Evolutionary conservation across 2,113 vertebrate genomes (phyloP).

Genomic region (Zosterops borbonicus): DNA sequence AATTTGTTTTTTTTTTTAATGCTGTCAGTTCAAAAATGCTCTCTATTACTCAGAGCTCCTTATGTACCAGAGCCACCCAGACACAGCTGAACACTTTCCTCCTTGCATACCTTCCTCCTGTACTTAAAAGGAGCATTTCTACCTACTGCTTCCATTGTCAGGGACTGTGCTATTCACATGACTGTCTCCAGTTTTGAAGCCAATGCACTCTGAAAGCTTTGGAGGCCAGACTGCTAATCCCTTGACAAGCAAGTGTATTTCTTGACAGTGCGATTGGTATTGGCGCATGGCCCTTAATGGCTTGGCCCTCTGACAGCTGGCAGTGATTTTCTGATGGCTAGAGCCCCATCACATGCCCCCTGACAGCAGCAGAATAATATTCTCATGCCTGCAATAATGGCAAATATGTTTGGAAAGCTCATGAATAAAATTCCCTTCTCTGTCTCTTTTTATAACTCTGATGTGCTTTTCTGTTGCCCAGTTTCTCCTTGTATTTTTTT

Average conservation of each 20-base stretch:
- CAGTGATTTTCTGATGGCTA: conserved; percentile 45
- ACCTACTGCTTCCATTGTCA: background rate
- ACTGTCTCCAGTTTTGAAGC: background rate
- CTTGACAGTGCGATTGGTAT: conserved; percentile 39
- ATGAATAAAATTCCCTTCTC: conserved; percentile 57
- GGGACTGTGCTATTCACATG: background rate
- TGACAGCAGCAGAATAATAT: conserved; percentile 60
- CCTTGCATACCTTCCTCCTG: background rate
- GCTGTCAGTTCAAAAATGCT: background rate
- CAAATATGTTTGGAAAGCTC: conserved; percentile 48
- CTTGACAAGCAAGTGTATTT: conserved; percentile 37
- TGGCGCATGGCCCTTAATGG: conserved; percentile 38
- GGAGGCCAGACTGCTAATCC: conserved; percentile 41
- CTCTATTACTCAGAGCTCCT: background rate
- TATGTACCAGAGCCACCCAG: background rate
- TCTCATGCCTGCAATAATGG: conserved; percentile 20
- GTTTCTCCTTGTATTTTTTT: background rate
- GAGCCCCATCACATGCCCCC: conserved; percentile 35
- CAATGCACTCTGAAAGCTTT: background rate
- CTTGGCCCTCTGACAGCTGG: conserved; percentile 63
- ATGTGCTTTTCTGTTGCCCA: conserved; percentile 3
- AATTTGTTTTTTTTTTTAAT: background rate
- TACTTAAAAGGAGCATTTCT: background rate
- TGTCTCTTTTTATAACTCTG: conserved; percentile 51
- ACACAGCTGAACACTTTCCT: background rate